Base-by-base conservation (phyloP, 1,140 invertebrate genomes). In the Philopotamus ludificatus region DNA sequence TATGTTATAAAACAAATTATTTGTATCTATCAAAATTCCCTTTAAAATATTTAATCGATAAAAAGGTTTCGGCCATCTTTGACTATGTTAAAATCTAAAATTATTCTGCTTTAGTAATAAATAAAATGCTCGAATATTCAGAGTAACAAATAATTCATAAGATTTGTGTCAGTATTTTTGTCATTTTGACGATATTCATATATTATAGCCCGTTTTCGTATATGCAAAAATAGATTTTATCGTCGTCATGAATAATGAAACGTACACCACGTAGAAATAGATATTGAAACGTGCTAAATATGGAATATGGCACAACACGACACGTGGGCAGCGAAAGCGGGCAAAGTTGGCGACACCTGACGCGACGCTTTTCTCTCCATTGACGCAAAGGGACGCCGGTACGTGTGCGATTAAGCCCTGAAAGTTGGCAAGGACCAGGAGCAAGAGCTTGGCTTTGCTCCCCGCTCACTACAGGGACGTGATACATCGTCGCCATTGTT, bases 401-500 rank as follows among this genome's bases (percentile, higher is more conserved):
- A 49, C 47, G 3, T 49, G 3, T 21, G 28, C 10, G 20, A 23
- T 54, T 25, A 54, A 54, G 51, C 22, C 3, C 25, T 10, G n/a
- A 25, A 21, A 25, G 15, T 54, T 23, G 2, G 51, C 1, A 49
- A 4, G 47, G 47, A 49, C 16, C 47, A 4, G 16, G 16, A 49
- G 22, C 22, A 21, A 49, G 18, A 49, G 22, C 51, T 54, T 3
- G 20, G 22, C 22, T 25, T 23, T 54, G 23, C 18, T 25, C 22
- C 28, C 1, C 12, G 15, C 22, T 23, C 51, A 23, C 51, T 54
- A 23, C 20, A 21, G 28, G 2, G 4, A 54, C 51, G 51, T 54
- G 51, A 54, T 54, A 21, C 28, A 25, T 54, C 51, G 44, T 47
- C 4, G 44, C 44, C 44, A 47, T 47, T 54, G 51, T 25, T 54